Evolutionary conservation across 1,140 invertebrate genomes (phyloP).

Genomic region (Oedothorax gibbosus): DNA sequence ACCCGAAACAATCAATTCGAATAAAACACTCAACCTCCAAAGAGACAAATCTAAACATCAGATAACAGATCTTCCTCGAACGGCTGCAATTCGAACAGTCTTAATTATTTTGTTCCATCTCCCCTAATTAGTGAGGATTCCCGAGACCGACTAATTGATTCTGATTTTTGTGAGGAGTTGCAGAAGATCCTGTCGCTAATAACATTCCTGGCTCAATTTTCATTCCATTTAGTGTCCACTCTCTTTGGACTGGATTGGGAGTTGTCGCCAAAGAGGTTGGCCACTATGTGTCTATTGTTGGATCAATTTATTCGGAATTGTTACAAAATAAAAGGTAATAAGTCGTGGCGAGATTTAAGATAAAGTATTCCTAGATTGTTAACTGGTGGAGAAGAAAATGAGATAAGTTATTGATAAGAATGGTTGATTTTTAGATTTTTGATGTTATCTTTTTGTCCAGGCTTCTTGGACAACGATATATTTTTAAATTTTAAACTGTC

Average conservation of each 20-base stretch:
- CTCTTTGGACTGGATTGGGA: slow-evolving; percentile 24
- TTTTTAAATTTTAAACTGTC: too few species aligned
- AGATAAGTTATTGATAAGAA: too few species aligned
- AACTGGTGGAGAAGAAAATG: too few species aligned
- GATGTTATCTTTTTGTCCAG: too few species aligned
- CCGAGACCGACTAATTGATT: slow-evolving; percentile 41
- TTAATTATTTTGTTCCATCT: slow-evolving; percentile 14
- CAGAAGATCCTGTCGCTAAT: slow-evolving; percentile 23
- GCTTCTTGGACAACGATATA: too few species aligned
- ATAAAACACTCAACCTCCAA: too few species aligned
- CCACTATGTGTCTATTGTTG: background rate
- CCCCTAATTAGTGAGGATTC: slow-evolving; percentile 35
- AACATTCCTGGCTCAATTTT: slow-evolving; percentile 37
- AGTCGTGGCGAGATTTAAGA: too few species aligned
- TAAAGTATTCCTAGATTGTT: too few species aligned
- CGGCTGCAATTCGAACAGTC: slow-evolving; percentile 20
- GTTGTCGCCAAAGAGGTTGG: background rate
- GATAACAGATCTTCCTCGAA: slow-evolving; percentile 23
- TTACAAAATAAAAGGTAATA: too few species aligned
- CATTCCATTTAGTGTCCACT: slow-evolving; percentile 40
- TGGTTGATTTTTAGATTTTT: too few species aligned
- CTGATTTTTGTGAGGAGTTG: slow-evolving; percentile 31
- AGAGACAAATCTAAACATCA: background rate
- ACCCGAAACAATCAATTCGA: too few species aligned
- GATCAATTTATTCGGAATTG: too few species aligned